Base-by-base conservation (phyloP, 2,888 invertebrate genomes). In the Cistogaster globosa region DNA sequence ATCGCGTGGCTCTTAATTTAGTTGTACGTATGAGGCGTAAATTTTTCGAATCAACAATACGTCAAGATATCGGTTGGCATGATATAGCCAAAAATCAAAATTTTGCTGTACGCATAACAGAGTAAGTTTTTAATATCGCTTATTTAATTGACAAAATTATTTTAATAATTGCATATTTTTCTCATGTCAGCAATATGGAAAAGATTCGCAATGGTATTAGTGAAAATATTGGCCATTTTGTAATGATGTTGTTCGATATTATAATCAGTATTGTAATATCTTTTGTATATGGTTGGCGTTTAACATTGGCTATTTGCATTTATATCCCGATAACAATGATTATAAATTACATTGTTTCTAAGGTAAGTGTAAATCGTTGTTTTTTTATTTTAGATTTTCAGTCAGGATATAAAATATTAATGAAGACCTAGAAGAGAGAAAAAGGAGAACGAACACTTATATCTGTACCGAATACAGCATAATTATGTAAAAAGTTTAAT, bases 141-240 rank as follows among this genome's bases (percentile, higher is more conserved):
- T n/a, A 16, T 48, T 48, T 42, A 42, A n/a, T 6, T n/a, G 6
- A 42, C 14, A 14, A 11, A 42, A 12, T 18, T 9, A 18, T 53
- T 48, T 48, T 48, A n/a, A 20, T 18, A 1, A n/a, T 32, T 32
- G 6, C 60, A 26, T 32, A 11, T 53, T 60, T 65, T 65, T 14
- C 22, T 20, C 6, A 78, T 88, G 92, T 12, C 89, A 96, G 96
- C 89, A 96, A 96, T 89, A 93, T 97, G 86, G 96, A 96, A 89
- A 96, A 96, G 91, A 95, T 97, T 89, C 95, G 97, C 83, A 97
- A 97, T 89, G 97, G 97, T 4, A 96, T 97, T 48, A 96, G 96
- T 0, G 97, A 97, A 91, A 97, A 97, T 92, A 94, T 97, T 20
- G 95, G 96, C 0, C 95, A 96, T 90, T 94, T 97, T 88, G 93